A percentile compares a stretch with the other conserved stretches of the same genome.
Evolutionary conservation across 2,113 vertebrate genomes (phyloP).

Genomic region (Lophochroa leadbeateri): DNA sequence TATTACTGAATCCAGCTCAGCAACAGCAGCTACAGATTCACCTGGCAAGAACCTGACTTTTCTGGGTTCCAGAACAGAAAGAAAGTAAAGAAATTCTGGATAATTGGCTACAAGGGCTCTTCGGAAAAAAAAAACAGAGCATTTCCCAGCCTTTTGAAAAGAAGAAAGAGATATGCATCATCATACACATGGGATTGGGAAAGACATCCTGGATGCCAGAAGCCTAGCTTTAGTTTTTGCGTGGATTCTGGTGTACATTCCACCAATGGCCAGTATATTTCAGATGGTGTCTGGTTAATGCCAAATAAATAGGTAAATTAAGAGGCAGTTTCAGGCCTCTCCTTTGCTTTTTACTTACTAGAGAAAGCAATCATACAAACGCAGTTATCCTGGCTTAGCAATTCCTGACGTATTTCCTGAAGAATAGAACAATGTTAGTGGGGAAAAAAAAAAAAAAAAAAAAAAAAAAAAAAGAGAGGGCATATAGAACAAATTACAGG

Average conservation of each 20-base stretch:
- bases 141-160: neutral
- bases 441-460: too few relatives aligned
- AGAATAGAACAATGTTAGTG: neutral
- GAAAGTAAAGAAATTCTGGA: neutral
- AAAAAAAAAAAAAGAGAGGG: neutral
- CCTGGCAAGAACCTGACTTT: neutral
- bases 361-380: neutral
- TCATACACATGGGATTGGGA: neutral
- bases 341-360: neutral
- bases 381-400: neutral
- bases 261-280: neutral
- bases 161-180: neutral
- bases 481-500: neutral
- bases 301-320: neutral
- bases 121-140: neutral
- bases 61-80: neutral
- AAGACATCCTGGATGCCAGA: neutral
- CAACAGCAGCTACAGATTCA: neutral
- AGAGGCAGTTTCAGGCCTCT: neutral
- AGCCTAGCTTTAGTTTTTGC: neutral
- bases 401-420: neutral
- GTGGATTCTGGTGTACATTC: neutral
- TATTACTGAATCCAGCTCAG: neutral
- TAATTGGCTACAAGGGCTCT: neutral
- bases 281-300: neutral